Conservation (phyloP, 1,140 invertebrate genomes). For the Zaprionus gabonicus region DNA sequence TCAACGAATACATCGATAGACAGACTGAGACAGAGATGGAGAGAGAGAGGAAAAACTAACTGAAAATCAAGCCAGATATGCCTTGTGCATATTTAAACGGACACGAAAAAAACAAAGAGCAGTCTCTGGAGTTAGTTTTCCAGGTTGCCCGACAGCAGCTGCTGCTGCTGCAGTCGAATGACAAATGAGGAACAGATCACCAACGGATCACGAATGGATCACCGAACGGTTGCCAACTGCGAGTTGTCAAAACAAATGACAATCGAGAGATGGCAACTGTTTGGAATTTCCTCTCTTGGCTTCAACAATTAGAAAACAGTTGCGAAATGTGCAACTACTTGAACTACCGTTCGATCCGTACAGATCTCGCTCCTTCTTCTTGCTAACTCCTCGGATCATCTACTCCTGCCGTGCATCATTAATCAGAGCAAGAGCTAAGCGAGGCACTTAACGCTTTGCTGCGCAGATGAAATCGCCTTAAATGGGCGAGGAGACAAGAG, state of each 20-base stretch:
- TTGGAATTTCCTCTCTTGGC: conserved; percentile 11
- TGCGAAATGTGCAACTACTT: conserved; percentile 73
- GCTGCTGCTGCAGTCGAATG: conserved; percentile 36
- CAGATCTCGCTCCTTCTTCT: neutral
- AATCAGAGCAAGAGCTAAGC: conserved; percentile 19
- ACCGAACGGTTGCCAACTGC: conserved; percentile 15
- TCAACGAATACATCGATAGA: conserved; percentile 36
- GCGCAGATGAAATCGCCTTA: conserved; percentile 39
- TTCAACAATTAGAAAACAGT: conserved; percentile 80
- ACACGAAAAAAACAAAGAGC: conserved; percentile 32
- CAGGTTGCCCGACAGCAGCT: conserved; percentile 47
- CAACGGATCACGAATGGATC: conserved; percentile 54
- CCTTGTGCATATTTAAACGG: conserved; percentile 78
- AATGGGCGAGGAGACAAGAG: conserved; percentile 22
- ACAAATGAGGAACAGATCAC: conserved; percentile 66
- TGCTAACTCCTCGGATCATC: neutral
- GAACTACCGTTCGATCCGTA: conserved; percentile 32
- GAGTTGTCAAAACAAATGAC: conserved; percentile 63
- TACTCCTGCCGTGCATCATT: conserved; percentile 10
- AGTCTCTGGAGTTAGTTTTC: conserved; percentile 31
- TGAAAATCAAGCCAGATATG: conserved; percentile 51
- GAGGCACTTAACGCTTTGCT: conserved; percentile 53
- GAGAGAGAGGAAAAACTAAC: conserved; percentile 26
- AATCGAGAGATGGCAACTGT: conserved; percentile 18
- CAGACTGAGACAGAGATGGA: conserved; percentile 22